Conservation (phyloP, 2,888 invertebrate species). For the Oligia fasciuncula region DNA sequence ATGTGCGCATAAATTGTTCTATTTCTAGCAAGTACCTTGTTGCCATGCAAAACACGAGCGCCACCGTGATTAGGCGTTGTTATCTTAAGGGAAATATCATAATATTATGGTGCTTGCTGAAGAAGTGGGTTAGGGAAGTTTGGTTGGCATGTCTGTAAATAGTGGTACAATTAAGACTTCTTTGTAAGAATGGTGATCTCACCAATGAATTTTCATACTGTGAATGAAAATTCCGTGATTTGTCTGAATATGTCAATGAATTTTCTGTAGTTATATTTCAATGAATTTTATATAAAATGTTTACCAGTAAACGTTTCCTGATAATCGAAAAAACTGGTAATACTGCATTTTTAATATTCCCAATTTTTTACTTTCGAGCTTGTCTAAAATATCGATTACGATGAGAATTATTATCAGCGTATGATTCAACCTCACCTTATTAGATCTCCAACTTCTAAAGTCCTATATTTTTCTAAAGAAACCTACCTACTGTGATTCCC, state of each 20-base stretch:
- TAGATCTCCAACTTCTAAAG: too few relatives aligned
- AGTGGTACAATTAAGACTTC: not conserved
- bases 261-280: not conserved
- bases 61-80: slow-evolving; percentile 14
- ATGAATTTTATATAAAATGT: not conserved
- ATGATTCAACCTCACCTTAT: not conserved
- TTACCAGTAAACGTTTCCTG: not conserved
- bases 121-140: not conserved
- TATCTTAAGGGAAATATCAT: slow-evolving; percentile 14
- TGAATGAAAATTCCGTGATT: not conserved
- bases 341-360: not conserved
- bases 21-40: slow-evolving; percentile 11
- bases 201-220: not conserved
- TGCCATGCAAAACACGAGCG: slow-evolving; percentile 30
- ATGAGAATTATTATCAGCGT: not conserved
- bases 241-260: not conserved
- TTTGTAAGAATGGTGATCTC: not conserved
- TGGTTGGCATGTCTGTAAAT: not conserved
- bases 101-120: not conserved
- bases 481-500: too few relatives aligned
- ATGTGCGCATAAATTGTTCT: slow-evolving; percentile 5
- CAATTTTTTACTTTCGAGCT: not conserved
- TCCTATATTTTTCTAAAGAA: too few relatives aligned
- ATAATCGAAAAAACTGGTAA: not conserved
- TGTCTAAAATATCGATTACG: not conserved